Evolutionary conservation across 2,797 vertebrate species (phyloP).

Genomic region (Pitangus sulphuratus): DNA sequence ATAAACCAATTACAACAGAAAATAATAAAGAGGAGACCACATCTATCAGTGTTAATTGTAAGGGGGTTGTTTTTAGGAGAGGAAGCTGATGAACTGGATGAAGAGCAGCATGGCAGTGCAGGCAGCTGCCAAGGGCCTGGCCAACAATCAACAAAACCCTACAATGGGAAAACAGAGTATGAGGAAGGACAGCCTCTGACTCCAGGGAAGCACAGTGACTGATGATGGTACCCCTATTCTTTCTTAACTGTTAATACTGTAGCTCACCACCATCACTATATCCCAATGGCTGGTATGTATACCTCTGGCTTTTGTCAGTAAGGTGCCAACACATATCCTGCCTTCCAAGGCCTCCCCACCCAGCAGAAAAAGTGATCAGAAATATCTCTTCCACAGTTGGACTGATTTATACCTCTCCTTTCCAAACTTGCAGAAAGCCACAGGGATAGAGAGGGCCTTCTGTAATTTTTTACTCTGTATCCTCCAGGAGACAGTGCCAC

Average conservation of each 20-base stretch:
- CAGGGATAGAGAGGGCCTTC: background rate
- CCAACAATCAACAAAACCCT: background rate
- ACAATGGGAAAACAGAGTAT: background rate
- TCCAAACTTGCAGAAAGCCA: background rate
- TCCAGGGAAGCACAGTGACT: background rate
- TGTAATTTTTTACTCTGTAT: background rate
- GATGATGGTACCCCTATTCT: background rate
- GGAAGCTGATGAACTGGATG: background rate
- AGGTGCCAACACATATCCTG: background rate
- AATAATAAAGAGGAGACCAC: background rate
- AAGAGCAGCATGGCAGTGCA: accelerated
- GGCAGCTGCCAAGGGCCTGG: background rate
- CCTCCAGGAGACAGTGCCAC: background rate
- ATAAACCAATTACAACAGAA: background rate
- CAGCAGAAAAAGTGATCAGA: background rate
- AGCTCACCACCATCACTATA: background rate
- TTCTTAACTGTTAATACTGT: background rate
- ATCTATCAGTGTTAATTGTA: background rate
- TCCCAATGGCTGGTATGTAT: background rate
- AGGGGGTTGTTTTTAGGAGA: background rate
- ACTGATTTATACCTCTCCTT: background rate
- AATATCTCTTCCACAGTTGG: background rate
- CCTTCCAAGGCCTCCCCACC: background rate
- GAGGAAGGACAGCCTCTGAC: background rate
- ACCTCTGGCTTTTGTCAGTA: background rate